Evolutionary conservation across 2,888 invertebrate genomes (phyloP).

Genomic region (Belgica antarctica): DNA sequence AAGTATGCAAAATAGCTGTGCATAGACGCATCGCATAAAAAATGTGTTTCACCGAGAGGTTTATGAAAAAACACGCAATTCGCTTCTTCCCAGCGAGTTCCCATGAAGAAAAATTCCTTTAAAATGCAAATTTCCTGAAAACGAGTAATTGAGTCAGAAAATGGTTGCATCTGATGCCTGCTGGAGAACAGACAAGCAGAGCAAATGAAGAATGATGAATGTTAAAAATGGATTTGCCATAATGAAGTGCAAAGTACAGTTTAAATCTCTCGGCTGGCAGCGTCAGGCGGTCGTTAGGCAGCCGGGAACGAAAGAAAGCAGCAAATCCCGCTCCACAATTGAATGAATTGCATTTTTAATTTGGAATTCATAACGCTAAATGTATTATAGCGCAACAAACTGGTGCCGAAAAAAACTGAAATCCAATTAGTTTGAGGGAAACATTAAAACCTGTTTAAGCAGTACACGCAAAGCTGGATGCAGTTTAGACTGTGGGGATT

Average conservation of each 20-base stretch:
- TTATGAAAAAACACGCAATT: slow-evolving; percentile 17
- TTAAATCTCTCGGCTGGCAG: background rate
- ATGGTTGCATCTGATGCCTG: background rate
- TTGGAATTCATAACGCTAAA: slow-evolving; percentile 30
- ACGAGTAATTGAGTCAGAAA: background rate
- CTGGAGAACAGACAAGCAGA: background rate
- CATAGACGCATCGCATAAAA: background rate
- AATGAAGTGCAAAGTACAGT: slow-evolving; percentile 29
- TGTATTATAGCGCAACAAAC: slow-evolving; percentile 24
- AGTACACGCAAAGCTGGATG: too few species aligned
- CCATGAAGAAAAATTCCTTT: background rate
- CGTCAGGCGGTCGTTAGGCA: background rate
- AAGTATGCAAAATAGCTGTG: slow-evolving; percentile 1
- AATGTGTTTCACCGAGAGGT: background rate
- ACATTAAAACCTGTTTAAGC: slow-evolving; percentile 11
- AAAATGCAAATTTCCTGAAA: slow-evolving; percentile 15
- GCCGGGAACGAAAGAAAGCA: background rate
- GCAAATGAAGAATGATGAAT: slow-evolving; percentile 16
- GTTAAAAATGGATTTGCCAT: slow-evolving; percentile 4
- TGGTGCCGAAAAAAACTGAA: slow-evolving; percentile 3
- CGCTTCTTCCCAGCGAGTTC: background rate
- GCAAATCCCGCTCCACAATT: slow-evolving; percentile 8
- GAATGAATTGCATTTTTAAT: slow-evolving; percentile 38
- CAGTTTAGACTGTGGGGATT: too few species aligned
- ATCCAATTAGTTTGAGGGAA: slow-evolving; percentile 22